Conservation (phyloP, 2,888 invertebrate genomes). For the Tillus elongatus region DNA sequence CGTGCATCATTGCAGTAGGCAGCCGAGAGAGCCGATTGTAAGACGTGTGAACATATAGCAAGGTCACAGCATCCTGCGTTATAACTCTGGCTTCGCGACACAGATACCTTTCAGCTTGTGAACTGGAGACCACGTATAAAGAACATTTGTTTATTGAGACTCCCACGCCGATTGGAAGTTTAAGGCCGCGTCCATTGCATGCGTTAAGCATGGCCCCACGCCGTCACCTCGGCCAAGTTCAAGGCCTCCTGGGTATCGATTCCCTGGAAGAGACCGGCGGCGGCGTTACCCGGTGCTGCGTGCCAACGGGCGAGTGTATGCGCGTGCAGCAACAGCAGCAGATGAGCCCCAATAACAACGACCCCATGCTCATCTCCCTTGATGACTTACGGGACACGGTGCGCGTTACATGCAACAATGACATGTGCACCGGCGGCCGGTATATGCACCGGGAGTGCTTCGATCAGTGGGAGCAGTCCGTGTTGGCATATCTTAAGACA, state of each 20-base stretch:
- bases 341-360: constrained; percentile 36
- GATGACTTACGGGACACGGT: constrained; percentile 73
- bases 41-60: constrained; percentile 28
- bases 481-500: constrained; percentile 79
- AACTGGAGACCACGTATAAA: too few relatives aligned
- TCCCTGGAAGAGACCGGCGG: constrained; percentile 29
- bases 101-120: too few relatives aligned
- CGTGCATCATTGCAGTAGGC: constrained; percentile 48
- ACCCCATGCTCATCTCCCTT: constrained; percentile 49
- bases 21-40: constrained; percentile 44
- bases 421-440: constrained; percentile 76
- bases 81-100: too few relatives aligned
- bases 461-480: constrained; percentile 85
- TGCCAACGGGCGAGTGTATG: constrained; percentile 72
- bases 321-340: constrained; percentile 46
- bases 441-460: constrained; percentile 97
- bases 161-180: too few relatives aligned
- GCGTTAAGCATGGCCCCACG: constrained; percentile 46
- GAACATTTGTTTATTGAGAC: too few relatives aligned
- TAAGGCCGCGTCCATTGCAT: too few relatives aligned
- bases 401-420: constrained; percentile 91
- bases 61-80: too few relatives aligned
- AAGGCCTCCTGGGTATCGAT: constrained; percentile 37
- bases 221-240: constrained; percentile 45
- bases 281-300: constrained; percentile 62